Evolutionary conservation across 2,113 vertebrate species (phyloP).

Genomic region (Ibidorhyncha struthersii): DNA sequence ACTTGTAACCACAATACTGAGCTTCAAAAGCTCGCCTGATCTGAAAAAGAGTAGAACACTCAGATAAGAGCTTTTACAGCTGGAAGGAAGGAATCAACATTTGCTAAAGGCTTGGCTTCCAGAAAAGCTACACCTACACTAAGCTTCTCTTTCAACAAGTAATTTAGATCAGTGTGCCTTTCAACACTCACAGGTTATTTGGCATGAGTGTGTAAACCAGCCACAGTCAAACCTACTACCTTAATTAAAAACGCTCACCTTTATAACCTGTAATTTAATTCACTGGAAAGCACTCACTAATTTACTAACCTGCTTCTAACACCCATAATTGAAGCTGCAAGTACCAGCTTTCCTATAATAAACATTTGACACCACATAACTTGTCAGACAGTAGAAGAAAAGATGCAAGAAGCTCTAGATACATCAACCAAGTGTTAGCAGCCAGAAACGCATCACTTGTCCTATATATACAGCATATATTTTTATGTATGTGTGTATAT

Average conservation of each 20-base stretch:
- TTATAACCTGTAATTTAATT: not conserved
- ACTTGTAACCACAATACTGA: not conserved
- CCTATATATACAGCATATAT: not conserved
- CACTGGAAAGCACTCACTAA: not conserved
- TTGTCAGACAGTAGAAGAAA: not conserved
- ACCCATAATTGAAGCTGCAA: not conserved
- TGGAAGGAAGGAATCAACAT: not conserved
- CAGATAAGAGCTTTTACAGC: not conserved
- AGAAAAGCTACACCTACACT: not conserved
- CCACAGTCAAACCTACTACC: not conserved
- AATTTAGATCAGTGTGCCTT: not conserved
- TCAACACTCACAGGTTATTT: not conserved
- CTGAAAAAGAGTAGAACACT: not conserved
- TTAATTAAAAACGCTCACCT: not conserved
- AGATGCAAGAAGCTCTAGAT: not conserved
- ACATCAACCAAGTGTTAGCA: not conserved
- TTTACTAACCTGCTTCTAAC: not conserved
- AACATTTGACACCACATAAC: not conserved
- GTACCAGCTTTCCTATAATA: not conserved
- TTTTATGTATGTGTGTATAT: not conserved
- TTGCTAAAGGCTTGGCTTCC: not conserved
- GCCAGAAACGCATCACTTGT: not conserved
- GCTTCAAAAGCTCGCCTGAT: not conserved
- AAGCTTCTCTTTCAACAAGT: not conserved
- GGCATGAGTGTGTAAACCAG: not conserved